phyloP scores from a whole-genome alignment of 2,888 invertebrate species.

The Eustalomyia histrio region DNA sequence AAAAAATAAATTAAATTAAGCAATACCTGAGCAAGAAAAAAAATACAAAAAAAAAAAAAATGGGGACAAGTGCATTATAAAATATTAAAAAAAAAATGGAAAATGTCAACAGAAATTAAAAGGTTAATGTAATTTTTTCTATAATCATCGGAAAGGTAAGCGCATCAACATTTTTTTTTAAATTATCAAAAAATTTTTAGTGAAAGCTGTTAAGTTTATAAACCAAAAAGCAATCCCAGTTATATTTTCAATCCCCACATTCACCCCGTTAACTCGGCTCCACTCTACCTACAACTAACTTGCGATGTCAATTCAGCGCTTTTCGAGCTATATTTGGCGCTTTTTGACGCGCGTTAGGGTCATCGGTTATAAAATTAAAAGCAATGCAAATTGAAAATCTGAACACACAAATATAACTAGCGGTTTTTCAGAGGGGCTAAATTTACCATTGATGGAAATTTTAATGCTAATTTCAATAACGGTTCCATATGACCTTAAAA shows the following conservation, averaged over 20 bases:
- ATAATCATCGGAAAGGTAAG: conserved; percentile 20
- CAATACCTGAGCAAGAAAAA: conserved; percentile 30
- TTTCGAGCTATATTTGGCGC: no score
- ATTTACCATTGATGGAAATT: no score
- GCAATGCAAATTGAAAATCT: no score
- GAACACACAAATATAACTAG: no score
- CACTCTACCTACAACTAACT: no score
- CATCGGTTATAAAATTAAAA: no score
- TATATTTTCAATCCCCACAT: conserved; percentile 13
- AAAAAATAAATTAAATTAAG: conserved; percentile 31
- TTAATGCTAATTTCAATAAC: no score
- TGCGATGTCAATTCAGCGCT: no score
- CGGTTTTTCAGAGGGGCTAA: no score
- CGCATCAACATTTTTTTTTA: not conserved
- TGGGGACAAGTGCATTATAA: conserved; percentile 60
- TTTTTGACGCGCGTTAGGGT: no score
- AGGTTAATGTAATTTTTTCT: conserved; percentile 22
- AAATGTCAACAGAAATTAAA: conserved; percentile 20
- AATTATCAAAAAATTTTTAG: conserved; percentile 21
- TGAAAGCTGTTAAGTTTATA: conserved; percentile 44
- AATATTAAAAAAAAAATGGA: conserved; percentile 23
- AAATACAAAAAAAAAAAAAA: conserved; percentile 51
- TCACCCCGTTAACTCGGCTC: conserved; percentile 2
- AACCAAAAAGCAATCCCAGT: not conserved
- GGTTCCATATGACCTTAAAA: no score